Evolutionary conservation across 1,140 invertebrate genomes (phyloP).

Genomic region (Teleopsis dalmanni): DNA sequence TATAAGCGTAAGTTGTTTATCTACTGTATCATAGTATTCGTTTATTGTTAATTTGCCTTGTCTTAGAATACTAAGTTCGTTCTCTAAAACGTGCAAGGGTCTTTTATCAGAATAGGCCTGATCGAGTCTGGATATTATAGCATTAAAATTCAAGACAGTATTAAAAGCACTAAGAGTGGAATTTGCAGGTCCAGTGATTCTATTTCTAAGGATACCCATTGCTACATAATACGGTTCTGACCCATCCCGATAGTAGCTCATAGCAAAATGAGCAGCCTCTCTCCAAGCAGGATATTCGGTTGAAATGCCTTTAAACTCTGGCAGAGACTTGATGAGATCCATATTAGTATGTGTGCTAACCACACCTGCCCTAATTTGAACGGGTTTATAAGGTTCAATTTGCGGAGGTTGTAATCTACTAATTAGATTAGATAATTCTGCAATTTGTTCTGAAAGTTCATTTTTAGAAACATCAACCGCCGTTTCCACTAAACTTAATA

Average conservation of each 20-base stretch:
- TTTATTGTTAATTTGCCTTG: conserved; percentile 11
- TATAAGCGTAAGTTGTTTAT: conserved; percentile 12
- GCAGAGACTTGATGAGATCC: conserved; percentile 17
- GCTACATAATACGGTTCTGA: conserved; percentile 17
- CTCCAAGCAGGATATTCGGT: conserved; percentile 18
- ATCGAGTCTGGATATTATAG: conserved; percentile 14
- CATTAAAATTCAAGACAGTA: conserved; percentile 19
- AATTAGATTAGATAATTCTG: too few relatives aligned
- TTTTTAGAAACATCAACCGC: too few relatives aligned
- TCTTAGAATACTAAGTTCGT: conserved; percentile 13
- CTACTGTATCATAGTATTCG: conserved; percentile 14
- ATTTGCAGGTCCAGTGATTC: conserved; percentile 17
- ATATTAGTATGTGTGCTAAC: too few relatives aligned
- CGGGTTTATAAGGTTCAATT: too few relatives aligned
- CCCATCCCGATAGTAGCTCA: conserved; percentile 14
- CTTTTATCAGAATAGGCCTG: conserved; percentile 17
- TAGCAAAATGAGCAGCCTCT: conserved; percentile 15
- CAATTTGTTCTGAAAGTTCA: too few relatives aligned
- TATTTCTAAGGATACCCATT: conserved; percentile 18
- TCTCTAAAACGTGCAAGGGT: conserved; percentile 15
- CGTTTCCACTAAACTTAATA: too few relatives aligned
- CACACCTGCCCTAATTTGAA: too few relatives aligned
- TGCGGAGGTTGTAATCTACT: too few relatives aligned
- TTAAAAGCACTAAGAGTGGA: conserved; percentile 15
- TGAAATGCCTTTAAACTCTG: conserved; percentile 16